Conservation (phyloP, 2,888 invertebrate genomes). For the Rhagonycha lutea region DNA sequence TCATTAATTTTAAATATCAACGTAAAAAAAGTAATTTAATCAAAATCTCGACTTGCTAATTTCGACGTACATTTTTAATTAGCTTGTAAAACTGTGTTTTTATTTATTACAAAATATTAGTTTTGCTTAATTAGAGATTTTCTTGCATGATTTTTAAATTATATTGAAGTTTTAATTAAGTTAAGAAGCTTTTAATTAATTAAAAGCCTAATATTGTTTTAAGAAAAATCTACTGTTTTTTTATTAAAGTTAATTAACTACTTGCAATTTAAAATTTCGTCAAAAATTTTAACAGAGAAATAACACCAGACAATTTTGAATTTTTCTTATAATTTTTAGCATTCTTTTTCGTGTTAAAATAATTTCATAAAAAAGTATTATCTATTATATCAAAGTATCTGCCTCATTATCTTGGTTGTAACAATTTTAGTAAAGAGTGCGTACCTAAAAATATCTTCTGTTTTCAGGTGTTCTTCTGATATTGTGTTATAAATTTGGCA, state of each 20-base stretch:
- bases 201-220: not conserved
- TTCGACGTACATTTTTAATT: not conserved
- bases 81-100: not conserved
- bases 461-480: not conserved
- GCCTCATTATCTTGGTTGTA: not conserved
- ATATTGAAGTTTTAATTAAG: not conserved
- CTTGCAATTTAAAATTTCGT: not conserved
- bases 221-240: not conserved
- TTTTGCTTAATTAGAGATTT: not conserved
- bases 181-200: not conserved
- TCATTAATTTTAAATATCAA: not conserved
- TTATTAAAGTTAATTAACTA: not conserved
- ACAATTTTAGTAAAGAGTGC: not conserved
- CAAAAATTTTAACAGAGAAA: too few relatives aligned
- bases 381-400: too few relatives aligned
- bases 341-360: too few relatives aligned
- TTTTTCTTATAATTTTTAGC: too few relatives aligned
- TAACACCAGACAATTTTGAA: too few relatives aligned
- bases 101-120: not conserved
- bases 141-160: not conserved
- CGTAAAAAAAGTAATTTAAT: not conserved
- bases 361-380: too few relatives aligned
- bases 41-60: not conserved
- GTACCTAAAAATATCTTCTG: too few relatives aligned
- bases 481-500: not conserved